Evolutionary conservation across 2,888 invertebrate species (phyloP).

Genomic region (Xanthorhoe spadicearia): DNA sequence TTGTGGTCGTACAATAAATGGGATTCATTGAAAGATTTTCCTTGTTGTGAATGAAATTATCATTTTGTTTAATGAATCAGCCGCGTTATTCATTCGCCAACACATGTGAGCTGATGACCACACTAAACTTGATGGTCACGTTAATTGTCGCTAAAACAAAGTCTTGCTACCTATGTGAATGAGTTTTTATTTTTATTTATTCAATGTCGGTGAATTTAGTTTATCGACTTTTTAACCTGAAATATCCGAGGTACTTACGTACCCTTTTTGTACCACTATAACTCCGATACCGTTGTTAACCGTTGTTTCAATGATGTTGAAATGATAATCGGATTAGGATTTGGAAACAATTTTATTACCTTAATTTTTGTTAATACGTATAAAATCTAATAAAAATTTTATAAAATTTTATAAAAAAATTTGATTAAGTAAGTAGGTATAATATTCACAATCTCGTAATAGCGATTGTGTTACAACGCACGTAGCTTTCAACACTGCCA

Average conservation of each 20-base stretch:
- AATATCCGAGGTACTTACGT: not conserved
- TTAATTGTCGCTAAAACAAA: conserved; percentile 23
- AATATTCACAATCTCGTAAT: not conserved
- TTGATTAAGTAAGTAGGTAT: too few relatives aligned
- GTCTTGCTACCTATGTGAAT: conserved; percentile 2
- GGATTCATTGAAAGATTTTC: conserved; percentile 16
- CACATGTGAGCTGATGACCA: conserved; percentile 13
- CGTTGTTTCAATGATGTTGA: not conserved
- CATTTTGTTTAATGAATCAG: conserved; percentile 22
- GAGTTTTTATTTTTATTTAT: conserved; percentile 1
- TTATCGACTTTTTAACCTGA: not conserved
- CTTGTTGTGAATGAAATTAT: conserved; percentile 24
- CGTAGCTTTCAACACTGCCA: conserved; percentile 4
- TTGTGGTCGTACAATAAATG: conserved; percentile 6
- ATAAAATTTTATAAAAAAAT: too few relatives aligned
- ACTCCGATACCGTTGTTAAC: too few relatives aligned
- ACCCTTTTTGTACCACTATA: too few relatives aligned
- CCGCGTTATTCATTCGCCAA: conserved; percentile 21
- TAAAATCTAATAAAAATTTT: too few relatives aligned
- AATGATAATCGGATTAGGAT: not conserved
- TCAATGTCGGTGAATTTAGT: not conserved
- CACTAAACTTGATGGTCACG: conserved; percentile 5
- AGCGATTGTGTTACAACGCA: not conserved
- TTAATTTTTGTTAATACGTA: not conserved
- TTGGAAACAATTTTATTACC: not conserved